Conservation (phyloP, 2,113 vertebrate genomes). For the Bothrops jararaca region DNA sequence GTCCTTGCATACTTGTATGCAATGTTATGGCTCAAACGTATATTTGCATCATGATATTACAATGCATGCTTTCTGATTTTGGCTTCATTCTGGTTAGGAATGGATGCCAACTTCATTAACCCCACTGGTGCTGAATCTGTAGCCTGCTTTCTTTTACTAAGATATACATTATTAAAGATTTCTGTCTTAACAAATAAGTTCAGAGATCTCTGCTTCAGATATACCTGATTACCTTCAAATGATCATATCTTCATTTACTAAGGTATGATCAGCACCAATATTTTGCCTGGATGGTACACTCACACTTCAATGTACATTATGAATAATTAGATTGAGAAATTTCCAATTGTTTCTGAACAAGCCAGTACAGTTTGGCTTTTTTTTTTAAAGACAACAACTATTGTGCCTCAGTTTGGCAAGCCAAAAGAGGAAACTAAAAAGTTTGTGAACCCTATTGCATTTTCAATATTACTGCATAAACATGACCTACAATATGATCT, state of each 20-base stretch:
- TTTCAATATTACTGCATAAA: neutral
- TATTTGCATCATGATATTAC: neutral
- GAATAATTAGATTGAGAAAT: neutral
- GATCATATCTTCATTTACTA: neutral
- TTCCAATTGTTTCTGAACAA: neutral
- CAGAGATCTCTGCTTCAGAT: constrained; percentile 42
- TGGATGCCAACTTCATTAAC: neutral
- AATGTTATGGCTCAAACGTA: neutral
- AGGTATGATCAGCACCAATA: neutral
- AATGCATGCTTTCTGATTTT: neutral
- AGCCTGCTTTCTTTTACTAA: neutral
- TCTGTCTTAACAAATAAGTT: constrained; percentile 29
- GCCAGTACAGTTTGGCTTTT: neutral
- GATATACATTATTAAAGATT: neutral
- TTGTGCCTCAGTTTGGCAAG: neutral
- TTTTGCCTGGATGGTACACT: neutral
- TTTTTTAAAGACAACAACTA: neutral
- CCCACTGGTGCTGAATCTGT: neutral
- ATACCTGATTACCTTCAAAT: neutral
- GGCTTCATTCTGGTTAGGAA: neutral
- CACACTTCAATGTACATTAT: neutral
- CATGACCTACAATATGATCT: neutral
- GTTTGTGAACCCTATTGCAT: neutral
- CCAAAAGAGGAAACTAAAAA: neutral
- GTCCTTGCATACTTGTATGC: neutral